phyloP scores from a whole-genome alignment of 2,113 vertebrate species.

The Campylorhamphus procurvoides region DNA sequence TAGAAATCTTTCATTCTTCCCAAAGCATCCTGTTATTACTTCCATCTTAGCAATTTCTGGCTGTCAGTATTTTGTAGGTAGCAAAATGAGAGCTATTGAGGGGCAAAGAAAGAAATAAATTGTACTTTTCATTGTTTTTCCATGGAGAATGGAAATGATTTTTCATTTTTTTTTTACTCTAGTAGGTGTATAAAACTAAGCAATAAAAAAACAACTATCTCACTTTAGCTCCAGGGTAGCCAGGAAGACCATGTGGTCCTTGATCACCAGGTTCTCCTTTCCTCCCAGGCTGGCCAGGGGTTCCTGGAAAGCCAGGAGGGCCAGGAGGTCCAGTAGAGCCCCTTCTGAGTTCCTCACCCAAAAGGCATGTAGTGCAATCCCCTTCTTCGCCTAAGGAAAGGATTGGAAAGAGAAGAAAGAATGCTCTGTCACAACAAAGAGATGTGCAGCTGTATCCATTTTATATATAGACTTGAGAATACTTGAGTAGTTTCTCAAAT shows the following conservation, averaged over 20 bases:
- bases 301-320: conserved; percentile 74
- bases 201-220: neutral
- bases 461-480: neutral
- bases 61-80: neutral
- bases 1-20: neutral
- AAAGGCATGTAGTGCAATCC: conserved; percentile 69
- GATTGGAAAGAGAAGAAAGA: neutral
- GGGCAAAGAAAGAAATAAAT: neutral
- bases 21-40: neutral
- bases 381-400: conserved; percentile 72
- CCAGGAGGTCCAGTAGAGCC: conserved; percentile 69
- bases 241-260: conserved; percentile 80
- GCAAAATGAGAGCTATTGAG: neutral
- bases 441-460: neutral
- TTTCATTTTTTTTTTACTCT: neutral
- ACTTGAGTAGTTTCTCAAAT: neutral
- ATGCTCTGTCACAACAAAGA: neutral
- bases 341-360: conserved; percentile 24
- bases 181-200: neutral
- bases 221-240: conserved; percentile 79
- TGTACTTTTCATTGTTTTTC: neutral
- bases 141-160: neutral
- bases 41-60: neutral
- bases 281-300: conserved; percentile 60
- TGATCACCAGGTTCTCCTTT: conserved; percentile 77